Evolutionary conservation across 2,888 invertebrate genomes (phyloP).

Genomic region (Drosophila nr. medialis): DNA sequence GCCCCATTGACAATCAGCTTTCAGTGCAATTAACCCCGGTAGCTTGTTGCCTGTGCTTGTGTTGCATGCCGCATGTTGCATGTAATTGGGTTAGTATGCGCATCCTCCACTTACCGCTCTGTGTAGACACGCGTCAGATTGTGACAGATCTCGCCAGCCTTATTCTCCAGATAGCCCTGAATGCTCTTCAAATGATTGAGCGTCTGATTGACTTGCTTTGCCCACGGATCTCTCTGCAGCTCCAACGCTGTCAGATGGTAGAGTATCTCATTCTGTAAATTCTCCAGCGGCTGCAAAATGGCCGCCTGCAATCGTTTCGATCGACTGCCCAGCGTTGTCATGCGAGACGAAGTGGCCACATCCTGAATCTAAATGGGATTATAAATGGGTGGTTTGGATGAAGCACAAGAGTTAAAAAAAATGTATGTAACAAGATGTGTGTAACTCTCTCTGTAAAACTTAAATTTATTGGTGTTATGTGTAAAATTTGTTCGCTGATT

Average conservation of each 20-base stretch:
- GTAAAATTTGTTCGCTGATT: neutral
- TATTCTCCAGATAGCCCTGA: slow-evolving; percentile 90
- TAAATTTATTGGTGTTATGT: neutral
- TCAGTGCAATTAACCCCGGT: slow-evolving; percentile 45
- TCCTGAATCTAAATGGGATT: slow-evolving; percentile 86
- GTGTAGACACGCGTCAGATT: slow-evolving; percentile 86
- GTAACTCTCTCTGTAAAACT: neutral
- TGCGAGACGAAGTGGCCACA: slow-evolving; percentile 89
- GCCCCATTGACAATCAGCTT: slow-evolving; percentile 38
- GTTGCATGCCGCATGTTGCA: slow-evolving; percentile 15
- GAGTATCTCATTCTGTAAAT: slow-evolving; percentile 89
- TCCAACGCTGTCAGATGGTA: slow-evolving; percentile 92
- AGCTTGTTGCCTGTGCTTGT: slow-evolving; percentile 13
- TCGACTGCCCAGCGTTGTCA: slow-evolving; percentile 89
- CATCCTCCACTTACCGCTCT: slow-evolving; percentile 71
- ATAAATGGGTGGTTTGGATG: neutral
- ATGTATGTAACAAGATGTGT: neutral
- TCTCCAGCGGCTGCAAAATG: slow-evolving; percentile 89
- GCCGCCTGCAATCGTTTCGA: slow-evolving; percentile 88
- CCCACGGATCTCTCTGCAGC: slow-evolving; percentile 89
- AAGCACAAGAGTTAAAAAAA: neutral
- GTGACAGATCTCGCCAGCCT: slow-evolving; percentile 89
- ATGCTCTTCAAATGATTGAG: slow-evolving; percentile 91
- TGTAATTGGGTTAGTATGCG: neutral
- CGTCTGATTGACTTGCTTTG: slow-evolving; percentile 89